Base-by-base conservation (phyloP, 1,140 invertebrate species). In the Tachypleus tridentatus region DNA sequence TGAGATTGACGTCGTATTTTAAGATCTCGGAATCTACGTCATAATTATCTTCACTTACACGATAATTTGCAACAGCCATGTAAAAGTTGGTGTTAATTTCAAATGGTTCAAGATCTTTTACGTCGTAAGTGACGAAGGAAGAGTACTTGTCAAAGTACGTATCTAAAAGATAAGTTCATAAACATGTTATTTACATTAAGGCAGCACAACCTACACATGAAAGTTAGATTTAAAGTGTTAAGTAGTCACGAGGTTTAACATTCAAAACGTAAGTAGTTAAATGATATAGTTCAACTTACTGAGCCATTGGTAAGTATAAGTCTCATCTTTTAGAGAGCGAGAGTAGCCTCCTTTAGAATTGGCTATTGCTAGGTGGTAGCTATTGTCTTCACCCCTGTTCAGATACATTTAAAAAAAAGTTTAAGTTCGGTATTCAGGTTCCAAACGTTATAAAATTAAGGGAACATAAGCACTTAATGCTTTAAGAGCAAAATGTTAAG, bases 111-210 rank as follows among this genome's bases (percentile, higher is more conserved):
- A 80, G 71, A 67, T 72, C 73, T 71, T 72, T 74, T 5, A 77
- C 72, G 67, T 75, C 75, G 54, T 69, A 70, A 5, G 76, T 75
- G 51, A 70, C 62, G 56, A 83, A 67, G 5, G 68, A 61, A 54
- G 80, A 75, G 5, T 78, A 71, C 3, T 73, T 61, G 72, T 83
- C 80, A 70, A 83, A 83, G 70, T 82, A 77, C 57, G 74, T 76
- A 49, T 76, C 77, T 67, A 47, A 7, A 47, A 7, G 47, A 8
- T 7, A 53, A 52, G 49, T n/a, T n/a, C 5, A 29, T 54, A 7
- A 62, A 5, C 3, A 62, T 6, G 50, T 9, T 48, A 49, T 57
- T 52, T 51, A 9, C 47, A 52, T n/a, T 11, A 62, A 61, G 53
- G 49, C 6, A 11, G 4, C 7, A 6, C 51, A 52, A n/a, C 10